Conservation (phyloP, 1,140 invertebrate species). For the Bombus breviceps region DNA sequence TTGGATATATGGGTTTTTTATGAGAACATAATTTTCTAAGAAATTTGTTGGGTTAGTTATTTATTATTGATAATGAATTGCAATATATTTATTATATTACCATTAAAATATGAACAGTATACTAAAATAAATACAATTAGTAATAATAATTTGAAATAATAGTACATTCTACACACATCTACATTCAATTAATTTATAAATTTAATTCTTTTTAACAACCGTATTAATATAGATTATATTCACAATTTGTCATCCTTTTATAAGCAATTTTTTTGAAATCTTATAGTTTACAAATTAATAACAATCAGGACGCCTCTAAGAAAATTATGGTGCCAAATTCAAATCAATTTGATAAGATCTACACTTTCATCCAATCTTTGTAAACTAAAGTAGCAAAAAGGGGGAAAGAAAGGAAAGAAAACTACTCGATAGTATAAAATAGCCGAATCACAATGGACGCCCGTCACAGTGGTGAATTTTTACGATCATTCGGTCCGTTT, state of each 20-base stretch:
- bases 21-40: background rate
- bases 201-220: background rate
- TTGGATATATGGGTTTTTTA: background rate
- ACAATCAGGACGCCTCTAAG: fast-evolving
- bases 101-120: background rate
- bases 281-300: too few relatives aligned
- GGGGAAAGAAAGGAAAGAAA: background rate
- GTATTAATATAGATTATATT: background rate
- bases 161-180: background rate
- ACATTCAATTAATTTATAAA: background rate
- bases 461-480: background rate
- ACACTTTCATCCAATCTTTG: too few relatives aligned
- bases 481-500: conserved; percentile 25
- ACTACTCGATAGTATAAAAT: background rate
- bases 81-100: background rate
- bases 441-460: background rate
- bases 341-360: background rate
- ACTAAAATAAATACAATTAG: too few relatives aligned
- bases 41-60: background rate
- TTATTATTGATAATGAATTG: too few relatives aligned
- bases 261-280: too few relatives aligned
- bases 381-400: background rate
- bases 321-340: background rate
- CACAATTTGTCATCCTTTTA: background rate
- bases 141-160: background rate